Evolutionary conservation across 2,888 invertebrate species (phyloP), one percentile per base, ranked within the genome.

Genomic region (Eristalinus sepulchralis): DNA sequence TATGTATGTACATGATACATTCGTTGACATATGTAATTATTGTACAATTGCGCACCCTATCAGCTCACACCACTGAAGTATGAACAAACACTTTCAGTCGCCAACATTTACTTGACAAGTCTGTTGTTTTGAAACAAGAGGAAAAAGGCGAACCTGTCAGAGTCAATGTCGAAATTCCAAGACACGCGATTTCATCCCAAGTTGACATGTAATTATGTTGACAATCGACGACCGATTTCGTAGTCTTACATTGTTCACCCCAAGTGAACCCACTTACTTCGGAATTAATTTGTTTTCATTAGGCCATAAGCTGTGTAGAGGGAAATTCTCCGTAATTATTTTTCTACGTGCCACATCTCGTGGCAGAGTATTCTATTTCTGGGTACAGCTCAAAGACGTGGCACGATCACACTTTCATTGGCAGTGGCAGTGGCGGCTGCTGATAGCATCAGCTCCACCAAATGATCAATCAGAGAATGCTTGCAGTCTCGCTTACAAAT

Each of bases 271-370:
- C 85, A 85, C 85, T 85, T 85, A 85, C 73, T 85, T 85, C 83
- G 62, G 77, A 79, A 86, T 86, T 86, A 86, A 86, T 86, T 86
- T 86, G 86, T 83, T 86, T 86, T 86, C 86, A 86, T 86, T 86
- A 70, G 86, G 67, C 79, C 70, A 17, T 79, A 83, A 86, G 83
- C 83, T 79, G 71, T 76, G 75, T 83, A 10, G 77, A 86, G 47
- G 70, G 66, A 79, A 79, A 83, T 83, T 79, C 83, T 70, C 75
- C 55, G 85, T 85, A 85, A 86, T 86, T 86, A 83, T 76, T 86
- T 72, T 81, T 77, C 71, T 80, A 77, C 86, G 86, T 86, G 86
- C 86, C 78, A 79, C 83, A 86, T 79, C 75, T 83, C 62, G 78
- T 71, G 75, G 75, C 78, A 78, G 75, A 64, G 71, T 22, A 22